phyloP scores from a whole-genome alignment of 2,888 invertebrate genomes.

The Ormyrus rosae region DNA sequence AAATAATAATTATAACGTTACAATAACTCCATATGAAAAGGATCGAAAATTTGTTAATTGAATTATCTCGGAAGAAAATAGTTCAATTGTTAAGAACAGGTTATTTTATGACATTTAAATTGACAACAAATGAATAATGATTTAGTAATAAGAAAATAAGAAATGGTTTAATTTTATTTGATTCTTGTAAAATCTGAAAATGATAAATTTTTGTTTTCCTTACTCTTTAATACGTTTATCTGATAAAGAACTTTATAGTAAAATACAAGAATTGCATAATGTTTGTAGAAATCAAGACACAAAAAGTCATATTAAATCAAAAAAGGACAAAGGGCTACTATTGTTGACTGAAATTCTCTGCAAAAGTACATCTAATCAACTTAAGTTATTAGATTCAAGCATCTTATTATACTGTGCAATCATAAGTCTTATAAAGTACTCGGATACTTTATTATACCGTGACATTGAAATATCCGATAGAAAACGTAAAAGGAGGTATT shows the following conservation, averaged over 20 bases:
- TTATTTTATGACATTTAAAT: background rate
- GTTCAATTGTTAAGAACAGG: no score
- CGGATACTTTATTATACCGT: slow-evolving; percentile 49
- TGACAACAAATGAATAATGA: slow-evolving; percentile 27
- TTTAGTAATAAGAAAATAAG: background rate
- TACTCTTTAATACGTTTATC: slow-evolving; percentile 53
- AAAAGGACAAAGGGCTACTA: slow-evolving; percentile 58
- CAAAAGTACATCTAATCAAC: slow-evolving; percentile 59
- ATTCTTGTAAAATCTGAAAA: background rate
- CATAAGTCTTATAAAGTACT: slow-evolving; percentile 63
- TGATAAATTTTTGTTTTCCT: slow-evolving; percentile 48
- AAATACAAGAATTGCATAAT: slow-evolving; percentile 60
- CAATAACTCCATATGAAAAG: no score
- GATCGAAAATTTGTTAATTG: no score
- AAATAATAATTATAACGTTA: no score
- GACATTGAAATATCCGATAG: slow-evolving; percentile 59
- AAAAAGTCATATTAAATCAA: slow-evolving; percentile 33
- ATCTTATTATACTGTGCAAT: slow-evolving; percentile 63
- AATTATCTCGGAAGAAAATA: no score
- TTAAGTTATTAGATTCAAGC: slow-evolving; percentile 59
- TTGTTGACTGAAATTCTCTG: slow-evolving; percentile 60
- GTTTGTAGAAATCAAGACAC: slow-evolving; percentile 35
- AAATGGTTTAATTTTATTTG: background rate
- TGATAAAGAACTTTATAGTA: slow-evolving; percentile 58
- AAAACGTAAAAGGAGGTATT: slow-evolving; percentile 62